phyloP scores from a whole-genome alignment of 2,888 invertebrate genomes.

The Parapristionchus giblindavisi region DNA sequence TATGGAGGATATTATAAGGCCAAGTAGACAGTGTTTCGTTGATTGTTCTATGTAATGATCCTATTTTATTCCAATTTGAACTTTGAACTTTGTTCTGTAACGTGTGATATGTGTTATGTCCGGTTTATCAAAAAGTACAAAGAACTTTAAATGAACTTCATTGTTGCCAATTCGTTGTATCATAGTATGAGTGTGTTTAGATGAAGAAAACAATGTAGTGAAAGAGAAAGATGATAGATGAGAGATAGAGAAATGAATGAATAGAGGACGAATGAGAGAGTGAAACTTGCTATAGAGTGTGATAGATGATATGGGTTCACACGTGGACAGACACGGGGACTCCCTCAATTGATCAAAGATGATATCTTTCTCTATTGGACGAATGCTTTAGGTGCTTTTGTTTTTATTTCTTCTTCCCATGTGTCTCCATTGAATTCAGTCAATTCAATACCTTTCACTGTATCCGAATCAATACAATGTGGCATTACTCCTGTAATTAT shows the following conservation, averaged over 20 bases:
- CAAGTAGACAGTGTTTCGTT: no score
- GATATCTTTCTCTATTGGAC: not conserved
- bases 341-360: not conserved
- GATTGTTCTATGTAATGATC: no score
- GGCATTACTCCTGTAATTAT: constrained; percentile 56
- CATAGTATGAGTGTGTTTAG: not conserved
- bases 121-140: not conserved
- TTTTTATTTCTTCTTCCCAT: constrained; percentile 52
- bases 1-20: no score
- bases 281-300: no score
- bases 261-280: no score
- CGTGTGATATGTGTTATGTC: no score
- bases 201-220: not conserved
- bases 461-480: constrained; percentile 57
- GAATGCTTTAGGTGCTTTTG: constrained; percentile 49
- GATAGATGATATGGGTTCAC: no score
- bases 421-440: constrained; percentile 51
- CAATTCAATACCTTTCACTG: constrained; percentile 49
- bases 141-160: not conserved
- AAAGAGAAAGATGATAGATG: not conserved
- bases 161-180: not conserved
- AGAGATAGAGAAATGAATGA: constrained; percentile 16
- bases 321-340: not conserved
- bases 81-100: no score
- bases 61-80: no score